These are phyloP conservation scores for Sisor rabdophorus DNA, from an alignment of 2,113 vertebrate species.

Conservation along the genomic window DNA sequence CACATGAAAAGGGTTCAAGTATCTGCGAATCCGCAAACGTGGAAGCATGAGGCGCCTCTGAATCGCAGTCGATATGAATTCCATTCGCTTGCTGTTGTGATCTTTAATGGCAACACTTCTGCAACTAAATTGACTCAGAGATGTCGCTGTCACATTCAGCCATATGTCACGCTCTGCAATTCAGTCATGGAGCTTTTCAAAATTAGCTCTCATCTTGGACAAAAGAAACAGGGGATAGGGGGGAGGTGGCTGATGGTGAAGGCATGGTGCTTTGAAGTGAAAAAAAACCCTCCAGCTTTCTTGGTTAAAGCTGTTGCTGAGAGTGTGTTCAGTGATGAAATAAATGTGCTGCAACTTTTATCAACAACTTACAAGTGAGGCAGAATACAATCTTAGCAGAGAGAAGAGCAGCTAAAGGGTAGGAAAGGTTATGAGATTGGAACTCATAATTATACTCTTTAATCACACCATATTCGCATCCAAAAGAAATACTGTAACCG, in stretches of 20 bases:
- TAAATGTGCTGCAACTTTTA: slow-evolving; percentile 4
- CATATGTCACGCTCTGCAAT: slow-evolving; percentile 6
- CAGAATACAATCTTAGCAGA: background rate
- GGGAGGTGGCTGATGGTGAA: background rate
- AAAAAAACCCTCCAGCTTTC: background rate
- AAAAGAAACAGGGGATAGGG: background rate
- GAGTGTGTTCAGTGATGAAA: slow-evolving; percentile 9
- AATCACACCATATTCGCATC: too few species aligned
- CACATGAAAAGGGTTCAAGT: slow-evolving; percentile 18
- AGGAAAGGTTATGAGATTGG: slow-evolving; percentile 1
- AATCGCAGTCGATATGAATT: background rate
- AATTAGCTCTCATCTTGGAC: slow-evolving; percentile 10
- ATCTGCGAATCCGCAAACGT: slow-evolving; percentile 11
- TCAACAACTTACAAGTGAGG: background rate
- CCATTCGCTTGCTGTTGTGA: background rate
- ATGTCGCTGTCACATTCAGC: slow-evolving; percentile 9
- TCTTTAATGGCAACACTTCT: slow-evolving; percentile 15
- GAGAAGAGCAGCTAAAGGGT: background rate
- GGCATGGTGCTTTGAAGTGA: slow-evolving; percentile 2
- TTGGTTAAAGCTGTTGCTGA: background rate
- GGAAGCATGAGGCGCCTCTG: background rate
- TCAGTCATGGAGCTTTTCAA: slow-evolving; percentile 25
- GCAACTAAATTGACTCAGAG: slow-evolving; percentile 9
- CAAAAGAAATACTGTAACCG: too few species aligned
- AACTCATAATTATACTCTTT: background rate